These are phyloP conservation scores for Sphecodes monilicornis DNA, from an alignment of 2,888 invertebrate genomes.

Conservation along the genomic window DNA sequence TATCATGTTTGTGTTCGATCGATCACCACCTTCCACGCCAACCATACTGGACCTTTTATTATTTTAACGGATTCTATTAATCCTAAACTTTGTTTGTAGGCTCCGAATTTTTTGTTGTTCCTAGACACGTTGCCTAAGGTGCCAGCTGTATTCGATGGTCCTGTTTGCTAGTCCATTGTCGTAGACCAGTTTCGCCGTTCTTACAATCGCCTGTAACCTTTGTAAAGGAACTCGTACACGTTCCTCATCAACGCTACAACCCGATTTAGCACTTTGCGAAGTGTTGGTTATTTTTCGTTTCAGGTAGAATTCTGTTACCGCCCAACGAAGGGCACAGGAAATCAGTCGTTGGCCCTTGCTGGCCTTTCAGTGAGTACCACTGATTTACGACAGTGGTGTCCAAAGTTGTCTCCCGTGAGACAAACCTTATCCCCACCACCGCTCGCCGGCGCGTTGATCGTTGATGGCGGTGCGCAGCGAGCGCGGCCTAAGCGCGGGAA, in stretches of 20 bases:
- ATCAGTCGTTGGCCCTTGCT: slow-evolving; percentile 44
- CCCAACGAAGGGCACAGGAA: slow-evolving; percentile 54
- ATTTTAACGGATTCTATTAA: not conserved
- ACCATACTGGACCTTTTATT: not conserved
- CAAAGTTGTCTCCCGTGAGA: not conserved
- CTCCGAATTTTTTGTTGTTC: not conserved
- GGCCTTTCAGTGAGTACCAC: slow-evolving; percentile 55
- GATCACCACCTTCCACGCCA: not conserved
- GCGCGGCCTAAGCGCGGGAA: not conserved
- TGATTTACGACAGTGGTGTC: slow-evolving; percentile 45
- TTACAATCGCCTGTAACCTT: not conserved
- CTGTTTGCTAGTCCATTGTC: not conserved
- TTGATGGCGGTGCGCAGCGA: not conserved
- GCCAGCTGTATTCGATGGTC: not conserved
- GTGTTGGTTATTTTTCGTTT: slow-evolving; percentile 45
- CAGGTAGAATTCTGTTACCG: slow-evolving; percentile 50
- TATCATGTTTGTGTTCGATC: not conserved
- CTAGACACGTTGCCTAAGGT: not conserved
- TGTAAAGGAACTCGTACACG: not conserved
- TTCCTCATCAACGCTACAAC: not conserved
- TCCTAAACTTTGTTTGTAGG: not conserved
- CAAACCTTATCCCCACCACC: not conserved
- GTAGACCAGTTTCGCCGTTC: not conserved
- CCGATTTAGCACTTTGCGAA: slow-evolving; percentile 14
- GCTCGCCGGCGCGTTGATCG: not conserved